These are phyloP conservation scores for Melinopterus prodromus DNA, from an alignment of 2,888 invertebrate genomes.

Conservation along the genomic window DNA sequence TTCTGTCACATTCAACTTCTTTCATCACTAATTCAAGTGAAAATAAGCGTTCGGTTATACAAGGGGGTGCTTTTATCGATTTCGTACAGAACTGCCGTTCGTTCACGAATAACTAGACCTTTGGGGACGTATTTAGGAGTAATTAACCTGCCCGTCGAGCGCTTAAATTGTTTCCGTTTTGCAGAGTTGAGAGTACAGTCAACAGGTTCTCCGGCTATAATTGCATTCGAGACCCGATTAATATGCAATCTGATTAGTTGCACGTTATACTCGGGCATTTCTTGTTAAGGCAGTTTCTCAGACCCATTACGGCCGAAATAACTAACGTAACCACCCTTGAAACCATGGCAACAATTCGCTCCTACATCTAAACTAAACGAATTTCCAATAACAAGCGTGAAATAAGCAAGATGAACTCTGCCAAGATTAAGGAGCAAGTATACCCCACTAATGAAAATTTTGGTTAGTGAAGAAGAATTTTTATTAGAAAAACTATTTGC, in stretches of 20 bases:
- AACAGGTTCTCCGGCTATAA: conserved; percentile 16
- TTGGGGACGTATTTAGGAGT: conserved; percentile 17
- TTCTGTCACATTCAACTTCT: background rate
- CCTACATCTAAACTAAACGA: no score
- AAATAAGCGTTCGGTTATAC: background rate
- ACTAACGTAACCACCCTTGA: no score
- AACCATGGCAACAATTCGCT: no score
- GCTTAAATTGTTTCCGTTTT: conserved; percentile 18
- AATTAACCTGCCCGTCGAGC: conserved; percentile 6
- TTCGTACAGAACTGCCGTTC: background rate
- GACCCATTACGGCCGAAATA: background rate
- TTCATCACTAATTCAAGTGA: background rate
- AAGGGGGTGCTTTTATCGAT: background rate
- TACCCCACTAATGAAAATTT: no score
- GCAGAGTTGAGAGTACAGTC: background rate
- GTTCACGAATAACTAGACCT: background rate
- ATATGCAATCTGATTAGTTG: conserved; percentile 20
- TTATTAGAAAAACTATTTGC: no score
- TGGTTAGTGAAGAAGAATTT: no score
- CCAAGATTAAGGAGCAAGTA: no score
- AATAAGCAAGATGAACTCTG: no score
- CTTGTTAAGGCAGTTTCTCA: conserved; percentile 5
- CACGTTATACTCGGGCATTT: conserved; percentile 12
- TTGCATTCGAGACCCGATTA: conserved; percentile 15
- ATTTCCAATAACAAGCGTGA: no score